Evolutionary conservation across 2,113 vertebrate genomes (phyloP), one percentile per base, ranked within the genome.

Genomic region (Todiramphus chloris): DNA sequence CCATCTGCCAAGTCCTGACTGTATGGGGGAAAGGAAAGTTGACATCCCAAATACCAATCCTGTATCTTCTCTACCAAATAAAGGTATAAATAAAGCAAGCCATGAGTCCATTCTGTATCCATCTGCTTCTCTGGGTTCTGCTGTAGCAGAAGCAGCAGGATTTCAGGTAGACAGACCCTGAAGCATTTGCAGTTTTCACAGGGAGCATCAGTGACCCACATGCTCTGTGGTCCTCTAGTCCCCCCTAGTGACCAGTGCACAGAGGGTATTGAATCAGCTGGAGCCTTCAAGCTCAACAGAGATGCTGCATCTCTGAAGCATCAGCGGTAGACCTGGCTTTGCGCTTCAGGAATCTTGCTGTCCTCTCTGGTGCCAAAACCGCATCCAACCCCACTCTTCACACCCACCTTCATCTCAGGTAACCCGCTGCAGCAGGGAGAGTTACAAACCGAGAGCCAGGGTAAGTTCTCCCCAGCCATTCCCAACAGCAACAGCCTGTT

Each of bases 241-340:
- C 95, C 96, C 92, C 53, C 95, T 95, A 93, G 94, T 92, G 96
- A 77, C 88, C 83, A 53, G 60, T 9, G 6, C 64, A 13, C 1
- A 30, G 58, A 94, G 93, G 95, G 86, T 5, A 43, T 4, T 3
- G 83, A 68, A 28, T 27, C 77, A 51, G 81, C 79, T 4, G 50
- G 2, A 67, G 68, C 66, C 76, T 46, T 25, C 0, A 4, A 48
- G 75, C 55, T 73, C 74, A 5, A 5, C 67, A 7, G 63, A 67
- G 76, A 73, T 48, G 72, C 79, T 35, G 78, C 37, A 1, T 13
- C 92, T 33, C 53, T 11, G 2, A 14, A 62, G 10, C 56, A 7
- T 9, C 4, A 14, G 50, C 74, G 50, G 53, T 3, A 56, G 27
- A 9, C 31, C 74, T 14, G 73, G 7, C 66, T 66, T 30, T 66